A percentile compares a stretch with the other conserved stretches of the same genome.
Conservation (phyloP, 37 sponge, comb jelly and placozoan species). For the Cladorhizidae sp. region DNA sequence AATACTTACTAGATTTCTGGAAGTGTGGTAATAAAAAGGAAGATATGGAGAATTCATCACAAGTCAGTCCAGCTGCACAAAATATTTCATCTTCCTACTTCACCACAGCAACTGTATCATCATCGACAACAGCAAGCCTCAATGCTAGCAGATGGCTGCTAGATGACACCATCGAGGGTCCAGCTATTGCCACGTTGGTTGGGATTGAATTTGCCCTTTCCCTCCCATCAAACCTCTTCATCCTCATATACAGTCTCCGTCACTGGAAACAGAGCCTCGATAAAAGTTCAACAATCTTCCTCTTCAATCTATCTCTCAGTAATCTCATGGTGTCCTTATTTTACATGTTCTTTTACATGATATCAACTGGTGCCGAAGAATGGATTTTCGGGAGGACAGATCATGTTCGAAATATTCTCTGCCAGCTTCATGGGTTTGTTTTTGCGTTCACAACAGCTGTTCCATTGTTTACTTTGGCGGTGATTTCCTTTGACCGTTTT, state of each 20-base stretch:
- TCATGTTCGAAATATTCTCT: background rate
- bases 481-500: conserved; percentile 39
- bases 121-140: no score
- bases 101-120: no score
- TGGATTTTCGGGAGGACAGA: conserved; percentile 27
- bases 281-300: conserved; percentile 27
- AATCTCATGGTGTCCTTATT: conserved; percentile 18
- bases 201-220: conserved; percentile 1
- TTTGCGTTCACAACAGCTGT: background rate
- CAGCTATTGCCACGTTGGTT: background rate
- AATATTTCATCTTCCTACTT: no score
- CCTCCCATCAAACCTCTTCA: conserved; percentile 8
- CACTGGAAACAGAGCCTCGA: background rate
- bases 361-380: conserved; percentile 30
- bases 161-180: background rate
- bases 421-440: conserved; percentile 15
- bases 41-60: no score
- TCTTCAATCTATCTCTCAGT: conserved; percentile 18
- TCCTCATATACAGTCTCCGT: background rate
- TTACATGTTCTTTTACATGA: conserved; percentile 19
- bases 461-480: conserved; percentile 10
- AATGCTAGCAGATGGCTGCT: background rate
- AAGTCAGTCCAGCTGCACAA: no score
- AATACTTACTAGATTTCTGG: no score
- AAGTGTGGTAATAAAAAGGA: no score